A percentile compares a stretch with the other conserved stretches of the same genome.
These are phyloP conservation scores for Apodemia mormo DNA, from an alignment of 2,888 invertebrate genomes.

Conservation along the genomic window DNA sequence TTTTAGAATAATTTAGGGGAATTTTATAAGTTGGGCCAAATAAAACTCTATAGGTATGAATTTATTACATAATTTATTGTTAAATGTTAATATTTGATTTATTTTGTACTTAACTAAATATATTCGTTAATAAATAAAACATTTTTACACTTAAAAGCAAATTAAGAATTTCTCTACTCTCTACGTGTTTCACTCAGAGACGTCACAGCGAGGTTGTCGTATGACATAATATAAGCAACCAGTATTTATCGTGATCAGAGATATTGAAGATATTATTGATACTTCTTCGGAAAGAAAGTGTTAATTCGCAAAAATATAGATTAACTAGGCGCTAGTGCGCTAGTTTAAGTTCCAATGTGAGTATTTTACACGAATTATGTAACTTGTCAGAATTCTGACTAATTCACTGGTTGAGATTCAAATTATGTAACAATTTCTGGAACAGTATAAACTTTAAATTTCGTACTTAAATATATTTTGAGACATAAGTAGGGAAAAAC, in stretches of 20 bases:
- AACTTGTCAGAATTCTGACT: no score
- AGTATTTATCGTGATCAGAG: not conserved
- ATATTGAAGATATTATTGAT: no score
- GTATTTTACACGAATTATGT: no score
- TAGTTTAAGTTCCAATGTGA: no score
- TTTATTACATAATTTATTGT: slow-evolving; percentile 6
- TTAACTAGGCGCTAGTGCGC: no score
- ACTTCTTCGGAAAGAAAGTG: no score
- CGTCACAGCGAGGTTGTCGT: not conserved
- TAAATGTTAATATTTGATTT: not conserved
- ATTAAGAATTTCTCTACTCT: not conserved
- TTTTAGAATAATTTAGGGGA: slow-evolving; percentile 1
- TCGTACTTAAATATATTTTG: no score
- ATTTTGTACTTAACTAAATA: not conserved
- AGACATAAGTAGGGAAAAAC: no score
- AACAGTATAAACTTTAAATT: no score
- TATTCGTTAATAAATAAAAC: not conserved
- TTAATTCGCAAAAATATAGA: no score
- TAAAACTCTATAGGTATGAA: not conserved
- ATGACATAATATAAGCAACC: not conserved
- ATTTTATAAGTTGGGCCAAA: not conserved
- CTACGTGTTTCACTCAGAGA: not conserved
- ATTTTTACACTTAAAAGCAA: not conserved
- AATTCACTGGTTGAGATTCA: no score
- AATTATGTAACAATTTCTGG: no score